phyloP scores from a whole-genome alignment of 2,113 vertebrate species.

The Hippocampus barbouri region DNA sequence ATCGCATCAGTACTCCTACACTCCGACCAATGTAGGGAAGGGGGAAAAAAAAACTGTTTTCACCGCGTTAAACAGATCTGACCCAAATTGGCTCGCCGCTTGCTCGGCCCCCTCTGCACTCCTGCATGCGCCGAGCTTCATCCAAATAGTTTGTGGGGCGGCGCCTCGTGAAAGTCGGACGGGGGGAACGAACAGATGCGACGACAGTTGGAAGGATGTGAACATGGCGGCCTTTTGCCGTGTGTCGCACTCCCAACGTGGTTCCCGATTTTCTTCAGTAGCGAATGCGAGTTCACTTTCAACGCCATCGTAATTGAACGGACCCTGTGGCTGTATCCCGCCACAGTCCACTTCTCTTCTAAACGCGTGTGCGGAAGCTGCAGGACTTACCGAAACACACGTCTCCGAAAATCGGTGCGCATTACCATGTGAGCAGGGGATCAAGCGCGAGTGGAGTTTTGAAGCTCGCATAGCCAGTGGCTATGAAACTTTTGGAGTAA shows the following conservation, averaged over 20 bases:
- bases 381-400: not conserved
- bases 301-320: slow-evolving; percentile 18
- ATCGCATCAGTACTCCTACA: slow-evolving; percentile 4
- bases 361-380: not conserved
- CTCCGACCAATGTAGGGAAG: not conserved
- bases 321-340: not conserved
- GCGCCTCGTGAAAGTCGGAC: not conserved
- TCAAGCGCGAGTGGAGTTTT: slow-evolving; percentile 19
- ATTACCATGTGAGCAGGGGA: slow-evolving; percentile 23
- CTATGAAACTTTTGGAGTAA: slow-evolving; percentile 27
- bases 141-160: not conserved
- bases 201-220: not conserved
- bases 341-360: slow-evolving; percentile 1
- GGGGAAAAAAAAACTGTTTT: not conserved
- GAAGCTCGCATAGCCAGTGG: slow-evolving; percentile 29
- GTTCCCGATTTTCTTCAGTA: not conserved
- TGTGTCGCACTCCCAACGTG: too few species aligned
- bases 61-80: slow-evolving; percentile 8
- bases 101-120: not conserved
- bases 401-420: slow-evolving; percentile 21
- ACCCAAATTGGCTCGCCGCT: slow-evolving; percentile 2
- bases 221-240: not conserved
- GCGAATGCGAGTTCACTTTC: slow-evolving; percentile 21
- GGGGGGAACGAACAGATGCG: not conserved
- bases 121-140: not conserved